A percentile compares a stretch with the other conserved stretches of the same genome.
Conservation (phyloP, 2,113 vertebrate genomes). For the Laterallus jamaicensis region DNA sequence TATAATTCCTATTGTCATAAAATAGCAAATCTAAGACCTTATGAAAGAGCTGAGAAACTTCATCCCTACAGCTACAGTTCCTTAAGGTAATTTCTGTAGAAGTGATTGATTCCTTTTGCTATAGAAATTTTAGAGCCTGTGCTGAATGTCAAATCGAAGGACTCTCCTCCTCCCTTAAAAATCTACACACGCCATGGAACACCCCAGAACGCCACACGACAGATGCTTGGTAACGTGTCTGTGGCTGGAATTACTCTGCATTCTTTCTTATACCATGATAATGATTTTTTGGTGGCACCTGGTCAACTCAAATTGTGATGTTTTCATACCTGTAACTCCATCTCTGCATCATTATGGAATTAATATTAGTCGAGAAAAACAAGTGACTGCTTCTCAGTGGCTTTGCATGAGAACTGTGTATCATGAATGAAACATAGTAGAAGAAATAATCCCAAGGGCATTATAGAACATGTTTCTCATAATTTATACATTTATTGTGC, state of each 20-base stretch:
- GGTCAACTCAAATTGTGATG: neutral
- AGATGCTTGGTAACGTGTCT: neutral
- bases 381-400: neutral
- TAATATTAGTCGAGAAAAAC: neutral
- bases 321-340: neutral
- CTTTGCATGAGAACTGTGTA: neutral
- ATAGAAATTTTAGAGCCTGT: neutral
- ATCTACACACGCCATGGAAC: neutral
- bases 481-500: neutral
- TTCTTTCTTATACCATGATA: neutral
- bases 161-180: neutral
- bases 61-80: neutral
- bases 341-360: neutral
- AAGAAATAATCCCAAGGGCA: neutral
- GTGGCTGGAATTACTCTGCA: neutral
- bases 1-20: neutral
- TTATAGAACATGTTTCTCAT: neutral
- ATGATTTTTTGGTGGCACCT: neutral
- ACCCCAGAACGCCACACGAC: neutral
- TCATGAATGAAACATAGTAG: neutral
- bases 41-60: neutral
- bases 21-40: neutral
- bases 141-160: neutral
- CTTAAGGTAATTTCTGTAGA: neutral
- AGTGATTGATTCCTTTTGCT: neutral